These are phyloP conservation scores for Drosophila takahashii DNA, from an alignment of 1,140 invertebrate species.

Conservation along the genomic window DNA sequence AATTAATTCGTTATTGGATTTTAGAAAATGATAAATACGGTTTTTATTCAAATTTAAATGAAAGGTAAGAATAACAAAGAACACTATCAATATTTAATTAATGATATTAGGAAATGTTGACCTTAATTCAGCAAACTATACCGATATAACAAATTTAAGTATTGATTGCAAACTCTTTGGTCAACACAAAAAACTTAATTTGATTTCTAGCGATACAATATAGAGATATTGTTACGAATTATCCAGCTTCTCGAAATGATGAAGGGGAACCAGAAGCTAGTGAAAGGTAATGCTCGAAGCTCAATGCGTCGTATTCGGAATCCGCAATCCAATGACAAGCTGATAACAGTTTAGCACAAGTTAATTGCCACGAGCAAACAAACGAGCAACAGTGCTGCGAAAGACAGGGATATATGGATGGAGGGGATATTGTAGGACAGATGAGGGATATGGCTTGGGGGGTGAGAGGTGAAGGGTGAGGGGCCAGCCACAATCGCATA, in stretches of 20 bases:
- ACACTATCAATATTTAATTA: not conserved
- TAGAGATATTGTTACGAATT: not conserved
- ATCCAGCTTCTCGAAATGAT: not conserved
- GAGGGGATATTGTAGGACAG: not conserved
- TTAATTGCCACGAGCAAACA: constrained; percentile 58
- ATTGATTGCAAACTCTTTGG: too few species aligned
- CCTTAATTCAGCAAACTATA: too few species aligned
- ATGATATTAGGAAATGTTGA: too few species aligned
- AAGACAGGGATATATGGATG: constrained; percentile 21
- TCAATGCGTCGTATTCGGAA: constrained; percentile 40
- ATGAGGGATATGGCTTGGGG: not conserved
- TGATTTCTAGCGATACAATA: not conserved
- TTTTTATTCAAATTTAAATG: not conserved
- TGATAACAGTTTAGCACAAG: constrained; percentile 47
- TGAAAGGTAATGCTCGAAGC: constrained; percentile 5
- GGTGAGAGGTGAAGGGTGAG: too few species aligned
- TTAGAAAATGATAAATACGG: not conserved
- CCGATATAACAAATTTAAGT: too few species aligned
- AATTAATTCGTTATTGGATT: not conserved
- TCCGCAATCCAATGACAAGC: constrained; percentile 34
- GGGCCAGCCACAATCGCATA: constrained; percentile 28
- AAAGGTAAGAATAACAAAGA: not conserved
- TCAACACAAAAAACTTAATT: too few species aligned
- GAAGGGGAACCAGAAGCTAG: constrained; percentile 4
- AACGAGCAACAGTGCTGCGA: constrained; percentile 7